Evolutionary conservation across 1,140 invertebrate species (phyloP).

Genomic region (Drosophila pruinosa): DNA sequence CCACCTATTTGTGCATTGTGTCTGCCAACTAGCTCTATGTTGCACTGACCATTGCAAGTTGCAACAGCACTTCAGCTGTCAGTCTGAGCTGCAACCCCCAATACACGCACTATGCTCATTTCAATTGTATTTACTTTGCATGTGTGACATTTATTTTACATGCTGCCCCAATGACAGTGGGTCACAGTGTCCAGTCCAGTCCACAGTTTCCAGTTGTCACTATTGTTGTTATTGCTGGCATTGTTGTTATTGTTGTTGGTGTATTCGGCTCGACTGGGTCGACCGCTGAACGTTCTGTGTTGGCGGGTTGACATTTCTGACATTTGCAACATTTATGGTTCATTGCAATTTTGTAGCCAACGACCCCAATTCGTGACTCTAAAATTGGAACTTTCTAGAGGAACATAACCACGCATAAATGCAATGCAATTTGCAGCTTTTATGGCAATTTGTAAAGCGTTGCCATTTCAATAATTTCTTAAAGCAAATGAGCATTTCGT

Average conservation of each 20-base stretch:
- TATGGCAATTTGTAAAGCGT: conserved; percentile 50
- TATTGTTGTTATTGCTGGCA: background rate
- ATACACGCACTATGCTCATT: conserved; percentile 42
- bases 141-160: conserved; percentile 73
- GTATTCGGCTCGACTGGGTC: conserved; percentile 33
- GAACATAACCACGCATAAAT: conserved; percentile 40
- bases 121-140: conserved; percentile 71
- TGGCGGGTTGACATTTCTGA: conserved; percentile 76
- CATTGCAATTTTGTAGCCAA: conserved; percentile 56
- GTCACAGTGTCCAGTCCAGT: background rate
- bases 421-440: conserved; percentile 55
- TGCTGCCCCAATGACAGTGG: conserved; percentile 52
- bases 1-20: background rate
- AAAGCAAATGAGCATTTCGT: conserved; percentile 3
- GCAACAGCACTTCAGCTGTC: conserved; percentile 60
- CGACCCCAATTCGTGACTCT: conserved; percentile 26
- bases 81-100: conserved; percentile 39
- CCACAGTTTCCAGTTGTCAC: conserved; percentile 22
- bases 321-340: conserved; percentile 75
- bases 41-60: background rate
- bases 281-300: conserved; percentile 51
- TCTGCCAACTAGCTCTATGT: background rate
- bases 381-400: background rate
- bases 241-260: conserved; percentile 36
- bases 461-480: conserved; percentile 27